These are phyloP conservation scores for Antheraea yamamai DNA, from an alignment of 2,888 invertebrate genomes.

Conservation along the genomic window DNA sequence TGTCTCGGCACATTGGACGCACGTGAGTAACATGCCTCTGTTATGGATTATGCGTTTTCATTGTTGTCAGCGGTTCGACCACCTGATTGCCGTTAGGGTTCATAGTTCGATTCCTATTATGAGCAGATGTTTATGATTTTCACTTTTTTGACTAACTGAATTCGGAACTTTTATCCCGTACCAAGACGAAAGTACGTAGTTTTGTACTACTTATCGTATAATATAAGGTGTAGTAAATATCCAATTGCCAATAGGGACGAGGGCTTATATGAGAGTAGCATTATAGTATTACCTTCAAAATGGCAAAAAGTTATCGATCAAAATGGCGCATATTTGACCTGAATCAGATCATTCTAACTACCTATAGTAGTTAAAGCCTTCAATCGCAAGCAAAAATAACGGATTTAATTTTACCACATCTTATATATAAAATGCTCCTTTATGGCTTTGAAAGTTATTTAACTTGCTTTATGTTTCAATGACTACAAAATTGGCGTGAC, in stretches of 20 bases:
- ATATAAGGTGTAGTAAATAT: no score
- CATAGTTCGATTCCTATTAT: not conserved
- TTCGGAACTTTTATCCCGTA: not conserved
- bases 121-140: constrained; percentile 10
- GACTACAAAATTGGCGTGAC: not conserved
- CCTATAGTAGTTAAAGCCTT: no score
- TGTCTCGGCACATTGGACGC: constrained; percentile 35
- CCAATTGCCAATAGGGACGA: no score
- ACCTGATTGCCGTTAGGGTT: constrained; percentile 15
- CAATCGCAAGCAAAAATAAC: no score
- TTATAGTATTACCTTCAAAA: no score
- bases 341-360: no score
- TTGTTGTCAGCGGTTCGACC: constrained; percentile 5
- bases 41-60: constrained; percentile 1
- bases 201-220: not conserved
- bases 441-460: not conserved
- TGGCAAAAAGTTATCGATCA: no score
- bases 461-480: not conserved
- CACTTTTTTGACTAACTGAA: not conserved
- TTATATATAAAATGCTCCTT: no score
- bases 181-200: not conserved
- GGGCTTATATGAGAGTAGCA: no score
- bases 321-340: no score
- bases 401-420: no score
- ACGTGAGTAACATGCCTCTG: constrained; percentile 43